Evolutionary conservation across 2,888 invertebrate genomes (phyloP).

Genomic region (Apantesis nais): DNA sequence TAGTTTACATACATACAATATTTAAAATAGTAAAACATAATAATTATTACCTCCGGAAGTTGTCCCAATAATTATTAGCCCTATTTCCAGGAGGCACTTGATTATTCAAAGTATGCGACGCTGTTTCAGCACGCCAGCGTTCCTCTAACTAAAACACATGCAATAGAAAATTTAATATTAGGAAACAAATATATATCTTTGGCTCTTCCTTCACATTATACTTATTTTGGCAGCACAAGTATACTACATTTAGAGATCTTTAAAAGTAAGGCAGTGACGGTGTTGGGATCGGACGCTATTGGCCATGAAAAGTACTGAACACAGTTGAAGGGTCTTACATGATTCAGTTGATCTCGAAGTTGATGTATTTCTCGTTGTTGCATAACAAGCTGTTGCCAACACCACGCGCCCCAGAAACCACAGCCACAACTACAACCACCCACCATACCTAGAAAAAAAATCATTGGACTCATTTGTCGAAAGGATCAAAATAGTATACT

Average conservation of each 20-base stretch:
- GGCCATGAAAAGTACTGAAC: no score
- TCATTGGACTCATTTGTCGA: background rate
- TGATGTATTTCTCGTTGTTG: conserved; percentile 89
- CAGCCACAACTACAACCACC: conserved; percentile 77
- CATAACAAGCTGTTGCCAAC: conserved; percentile 80
- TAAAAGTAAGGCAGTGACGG: background rate
- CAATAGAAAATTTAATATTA: background rate
- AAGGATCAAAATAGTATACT: background rate
- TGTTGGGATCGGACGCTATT: no score
- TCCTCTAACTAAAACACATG: conserved; percentile 75
- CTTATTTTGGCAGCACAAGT: no score
- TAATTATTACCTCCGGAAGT: conserved; percentile 91
- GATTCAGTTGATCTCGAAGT: conserved; percentile 83
- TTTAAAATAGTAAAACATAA: conserved; percentile 15
- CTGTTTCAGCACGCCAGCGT: conserved; percentile 78
- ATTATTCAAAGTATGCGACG: conserved; percentile 90
- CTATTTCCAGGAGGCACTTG: conserved; percentile 96
- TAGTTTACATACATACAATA: conserved; percentile 31
- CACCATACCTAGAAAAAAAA: conserved; percentile 64
- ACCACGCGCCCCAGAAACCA: conserved; percentile 78
- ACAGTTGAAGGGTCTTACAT: conserved; percentile 52
- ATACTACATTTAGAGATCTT: background rate
- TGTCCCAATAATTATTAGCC: conserved; percentile 97
- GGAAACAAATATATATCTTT: background rate
- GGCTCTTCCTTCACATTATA: background rate